phyloP scores from a whole-genome alignment of 2,113 vertebrate species.

The Nettapus auritus region DNA sequence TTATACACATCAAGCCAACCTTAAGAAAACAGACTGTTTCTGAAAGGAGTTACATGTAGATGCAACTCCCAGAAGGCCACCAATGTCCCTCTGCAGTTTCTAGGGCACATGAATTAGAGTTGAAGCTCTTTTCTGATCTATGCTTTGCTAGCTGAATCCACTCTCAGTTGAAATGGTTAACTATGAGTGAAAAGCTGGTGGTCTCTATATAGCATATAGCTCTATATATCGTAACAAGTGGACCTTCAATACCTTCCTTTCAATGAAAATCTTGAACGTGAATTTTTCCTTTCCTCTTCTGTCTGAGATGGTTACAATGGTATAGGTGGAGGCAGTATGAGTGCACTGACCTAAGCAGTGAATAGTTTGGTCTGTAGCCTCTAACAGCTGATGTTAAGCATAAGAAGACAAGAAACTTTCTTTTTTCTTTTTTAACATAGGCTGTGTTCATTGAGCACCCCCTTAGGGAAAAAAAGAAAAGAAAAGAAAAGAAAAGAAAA shows the following conservation, averaged over 20 bases:
- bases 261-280: background rate
- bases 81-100: background rate
- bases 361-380: background rate
- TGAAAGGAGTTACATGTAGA: background rate
- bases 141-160: background rate
- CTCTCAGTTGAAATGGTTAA: background rate
- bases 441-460: background rate
- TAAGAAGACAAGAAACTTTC: background rate
- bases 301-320: background rate
- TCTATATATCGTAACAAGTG: background rate
- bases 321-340: background rate
- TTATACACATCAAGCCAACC: background rate
- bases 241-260: background rate
- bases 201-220: background rate
- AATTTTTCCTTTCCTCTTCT: background rate
- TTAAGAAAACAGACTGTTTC: background rate
- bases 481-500: background rate
- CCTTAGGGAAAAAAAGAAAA: background rate
- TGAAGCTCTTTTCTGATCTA: background rate
- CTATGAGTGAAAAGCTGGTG: background rate
- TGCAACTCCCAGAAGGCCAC: background rate
- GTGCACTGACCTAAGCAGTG: background rate
- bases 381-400: background rate
- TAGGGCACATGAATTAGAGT: accelerated
- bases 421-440: background rate